Evolutionary conservation across 2,797 vertebrate species (phyloP).

Genomic region (Cercopithecus neglectus): DNA sequence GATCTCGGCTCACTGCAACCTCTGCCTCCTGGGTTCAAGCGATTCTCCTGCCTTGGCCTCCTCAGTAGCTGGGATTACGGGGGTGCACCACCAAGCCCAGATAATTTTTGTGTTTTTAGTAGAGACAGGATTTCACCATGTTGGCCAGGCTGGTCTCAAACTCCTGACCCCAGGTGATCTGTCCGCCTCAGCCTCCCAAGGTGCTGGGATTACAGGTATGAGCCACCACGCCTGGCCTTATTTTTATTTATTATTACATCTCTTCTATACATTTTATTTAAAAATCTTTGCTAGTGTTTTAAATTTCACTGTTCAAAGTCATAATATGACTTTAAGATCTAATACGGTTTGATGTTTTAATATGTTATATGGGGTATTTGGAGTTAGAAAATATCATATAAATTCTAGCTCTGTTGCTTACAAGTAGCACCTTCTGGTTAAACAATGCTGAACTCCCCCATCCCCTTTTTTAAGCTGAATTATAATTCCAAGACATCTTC

Average conservation of each 20-base stretch:
- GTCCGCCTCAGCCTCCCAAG: too few species aligned
- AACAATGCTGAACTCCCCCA: background rate
- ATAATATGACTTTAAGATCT: background rate
- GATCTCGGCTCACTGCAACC: too few species aligned
- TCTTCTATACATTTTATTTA: background rate
- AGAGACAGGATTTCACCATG: too few species aligned
- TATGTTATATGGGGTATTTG: background rate
- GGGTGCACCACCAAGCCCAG: too few species aligned
- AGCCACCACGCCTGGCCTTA: background rate
- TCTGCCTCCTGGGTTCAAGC: too few species aligned
- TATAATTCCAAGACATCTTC: background rate
- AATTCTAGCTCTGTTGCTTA: background rate
- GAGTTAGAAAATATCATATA: background rate
- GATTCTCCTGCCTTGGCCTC: too few species aligned
- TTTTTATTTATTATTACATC: background rate
- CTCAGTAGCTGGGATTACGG: too few species aligned
- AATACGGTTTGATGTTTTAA: constrained; percentile 22
- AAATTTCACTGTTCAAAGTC: constrained; percentile 12
- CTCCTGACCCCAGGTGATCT: too few species aligned
- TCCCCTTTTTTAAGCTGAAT: background rate
- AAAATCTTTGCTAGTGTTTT: background rate
- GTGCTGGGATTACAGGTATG: too few species aligned
- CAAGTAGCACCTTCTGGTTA: background rate
- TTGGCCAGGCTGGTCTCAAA: too few species aligned
- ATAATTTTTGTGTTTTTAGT: too few species aligned